phyloP scores from a whole-genome alignment of 2,888 invertebrate genomes.

The Eremobia ochroleuca region DNA sequence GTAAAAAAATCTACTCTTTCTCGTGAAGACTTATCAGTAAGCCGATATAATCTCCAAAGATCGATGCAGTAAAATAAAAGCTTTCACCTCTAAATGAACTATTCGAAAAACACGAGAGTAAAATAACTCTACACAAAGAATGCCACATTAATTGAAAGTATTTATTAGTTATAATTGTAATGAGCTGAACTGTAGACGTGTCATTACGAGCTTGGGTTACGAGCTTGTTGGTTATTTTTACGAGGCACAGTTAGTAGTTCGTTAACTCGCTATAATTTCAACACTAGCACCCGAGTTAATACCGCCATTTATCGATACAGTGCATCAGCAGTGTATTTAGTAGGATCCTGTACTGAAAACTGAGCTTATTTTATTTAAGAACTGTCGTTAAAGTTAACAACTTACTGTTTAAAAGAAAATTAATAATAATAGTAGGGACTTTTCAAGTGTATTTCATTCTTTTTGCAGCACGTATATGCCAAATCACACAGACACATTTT shows the following conservation, averaged over 20 bases:
- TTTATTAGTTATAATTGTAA: slow-evolving; percentile 32
- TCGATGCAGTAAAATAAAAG: neutral
- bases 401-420: slow-evolving; percentile 16
- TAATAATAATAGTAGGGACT: slow-evolving; percentile 1
- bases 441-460: neutral
- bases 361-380: slow-evolving; percentile 1
- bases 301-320: slow-evolving; percentile 39
- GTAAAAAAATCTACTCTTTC: neutral
- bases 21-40: neutral
- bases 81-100: neutral
- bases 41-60: neutral
- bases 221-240: slow-evolving; percentile 60
- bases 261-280: slow-evolving; percentile 59
- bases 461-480: neutral
- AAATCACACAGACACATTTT: neutral
- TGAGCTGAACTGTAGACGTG: slow-evolving; percentile 35
- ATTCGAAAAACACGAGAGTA: neutral
- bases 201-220: slow-evolving; percentile 57
- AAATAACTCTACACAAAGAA: neutral
- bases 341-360: slow-evolving; percentile 36
- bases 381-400: slow-evolving; percentile 17
- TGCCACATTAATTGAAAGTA: slow-evolving; percentile 13
- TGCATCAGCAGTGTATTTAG: too few relatives aligned
- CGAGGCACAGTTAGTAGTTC: slow-evolving; percentile 52
- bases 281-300: slow-evolving; percentile 51